phyloP scores from a whole-genome alignment of 2,888 invertebrate genomes.

The Thysanoteuthis rhombus region DNA sequence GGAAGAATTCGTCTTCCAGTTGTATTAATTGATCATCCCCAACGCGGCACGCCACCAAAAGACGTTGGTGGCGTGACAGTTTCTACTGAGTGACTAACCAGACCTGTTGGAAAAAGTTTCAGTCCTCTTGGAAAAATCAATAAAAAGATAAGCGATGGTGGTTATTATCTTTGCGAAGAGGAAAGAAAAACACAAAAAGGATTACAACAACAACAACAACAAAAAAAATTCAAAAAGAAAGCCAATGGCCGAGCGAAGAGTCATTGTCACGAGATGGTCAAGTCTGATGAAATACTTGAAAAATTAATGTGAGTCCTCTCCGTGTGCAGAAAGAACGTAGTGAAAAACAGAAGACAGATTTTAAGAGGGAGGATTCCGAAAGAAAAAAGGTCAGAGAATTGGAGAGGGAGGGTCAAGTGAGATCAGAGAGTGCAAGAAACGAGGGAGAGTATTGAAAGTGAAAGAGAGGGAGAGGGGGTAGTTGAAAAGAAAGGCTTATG shows the following conservation, averaged over 20 bases:
- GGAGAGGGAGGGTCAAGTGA: too few relatives aligned
- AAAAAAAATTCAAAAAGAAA: too few relatives aligned
- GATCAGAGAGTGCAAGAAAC: background rate
- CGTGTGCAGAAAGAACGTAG: background rate
- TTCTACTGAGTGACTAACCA: too few relatives aligned
- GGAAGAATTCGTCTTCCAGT: too few relatives aligned
- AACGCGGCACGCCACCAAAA: too few relatives aligned
- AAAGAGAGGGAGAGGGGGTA: background rate
- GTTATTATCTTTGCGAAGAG: background rate
- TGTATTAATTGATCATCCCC: too few relatives aligned
- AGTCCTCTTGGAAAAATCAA: background rate
- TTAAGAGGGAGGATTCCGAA: too few relatives aligned
- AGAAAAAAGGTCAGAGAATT: background rate
- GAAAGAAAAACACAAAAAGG: background rate
- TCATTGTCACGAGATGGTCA: background rate
- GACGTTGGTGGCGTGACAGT: too few relatives aligned
- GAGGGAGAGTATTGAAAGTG: background rate
- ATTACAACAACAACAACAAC: too few relatives aligned
- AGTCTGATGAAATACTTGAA: background rate
- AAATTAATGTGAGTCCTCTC: background rate
- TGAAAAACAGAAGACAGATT: background rate
- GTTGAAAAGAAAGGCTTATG: too few relatives aligned
- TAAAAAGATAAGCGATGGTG: background rate
- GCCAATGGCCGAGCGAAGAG: background rate
- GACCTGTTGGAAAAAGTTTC: background rate